A percentile compares a stretch with the other conserved stretches of the same genome.
Evolutionary conservation across 2,888 invertebrate species (phyloP).

Genomic region (Deilephila elpenor): DNA sequence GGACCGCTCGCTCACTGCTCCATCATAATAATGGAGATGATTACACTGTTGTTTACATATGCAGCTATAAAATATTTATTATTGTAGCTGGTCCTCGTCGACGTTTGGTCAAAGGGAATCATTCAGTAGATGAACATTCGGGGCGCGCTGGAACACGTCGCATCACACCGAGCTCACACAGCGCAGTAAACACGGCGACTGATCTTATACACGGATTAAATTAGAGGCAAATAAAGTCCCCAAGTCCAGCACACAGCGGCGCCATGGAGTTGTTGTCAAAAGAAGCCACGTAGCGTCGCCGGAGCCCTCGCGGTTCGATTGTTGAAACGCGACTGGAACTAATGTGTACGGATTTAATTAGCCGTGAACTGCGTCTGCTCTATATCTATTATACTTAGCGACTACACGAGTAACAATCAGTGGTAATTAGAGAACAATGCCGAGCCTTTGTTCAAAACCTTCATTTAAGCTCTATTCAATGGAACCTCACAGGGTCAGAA

Average conservation of each 20-base stretch:
- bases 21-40: not conserved
- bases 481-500: not conserved
- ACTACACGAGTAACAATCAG: not conserved
- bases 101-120: not conserved
- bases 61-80: not conserved
- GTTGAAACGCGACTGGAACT: slow-evolving; percentile 5
- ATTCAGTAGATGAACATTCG: not conserved
- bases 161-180: not conserved
- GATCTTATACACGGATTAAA: not conserved
- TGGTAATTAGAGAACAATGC: slow-evolving; percentile 12
- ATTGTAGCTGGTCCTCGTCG: not conserved
- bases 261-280: not conserved
- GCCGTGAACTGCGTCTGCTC: slow-evolving; percentile 3
- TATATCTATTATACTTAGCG: not conserved
- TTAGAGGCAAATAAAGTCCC: slow-evolving; percentile 17
- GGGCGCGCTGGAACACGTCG: not conserved
- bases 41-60: slow-evolving; percentile 21
- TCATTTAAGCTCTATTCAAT: not conserved
- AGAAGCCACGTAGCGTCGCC: too few species aligned
- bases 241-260: not conserved
- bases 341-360: slow-evolving; percentile 16
- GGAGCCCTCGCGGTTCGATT: not conserved
- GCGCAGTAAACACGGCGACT: not conserved
- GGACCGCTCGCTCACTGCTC: not conserved
- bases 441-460: not conserved